Conservation (phyloP, 2,113 vertebrate species). For the Dasypus novemcinctus region DNA sequence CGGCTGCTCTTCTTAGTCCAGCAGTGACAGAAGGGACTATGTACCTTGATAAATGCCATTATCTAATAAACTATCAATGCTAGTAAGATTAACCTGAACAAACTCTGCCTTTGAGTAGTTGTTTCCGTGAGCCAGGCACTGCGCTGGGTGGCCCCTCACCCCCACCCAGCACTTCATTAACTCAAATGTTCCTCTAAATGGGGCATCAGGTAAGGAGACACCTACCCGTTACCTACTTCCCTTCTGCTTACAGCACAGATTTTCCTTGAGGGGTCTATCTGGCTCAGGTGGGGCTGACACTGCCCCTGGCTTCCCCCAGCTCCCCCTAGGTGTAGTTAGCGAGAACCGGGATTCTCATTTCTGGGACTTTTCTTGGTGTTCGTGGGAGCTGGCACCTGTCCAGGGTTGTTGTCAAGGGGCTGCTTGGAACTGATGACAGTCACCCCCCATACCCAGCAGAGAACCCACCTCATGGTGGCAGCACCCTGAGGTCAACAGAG, state of each 20-base stretch:
- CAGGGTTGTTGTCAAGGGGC: neutral
- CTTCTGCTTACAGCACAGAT: neutral
- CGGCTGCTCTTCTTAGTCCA: no score
- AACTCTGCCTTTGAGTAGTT: neutral
- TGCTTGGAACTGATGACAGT: neutral
- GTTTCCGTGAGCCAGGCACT: neutral
- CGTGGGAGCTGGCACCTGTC: neutral
- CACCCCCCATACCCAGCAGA: neutral
- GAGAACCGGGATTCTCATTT: neutral
- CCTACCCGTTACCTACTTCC: neutral
- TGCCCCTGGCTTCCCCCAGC: no score
- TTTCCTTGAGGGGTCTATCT: neutral
- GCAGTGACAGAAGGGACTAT: neutral
- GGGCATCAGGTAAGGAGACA: neutral
- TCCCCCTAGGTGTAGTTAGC: neutral
- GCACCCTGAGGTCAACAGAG: neutral
- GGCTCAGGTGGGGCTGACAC: neutral
- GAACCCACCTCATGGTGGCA: neutral
- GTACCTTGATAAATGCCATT: neutral
- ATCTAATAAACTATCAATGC: neutral
- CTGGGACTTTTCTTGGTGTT: neutral
- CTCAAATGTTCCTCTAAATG: neutral
- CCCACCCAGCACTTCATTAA: rapidly evolving
- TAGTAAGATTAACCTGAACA: neutral
- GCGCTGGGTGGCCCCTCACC: no score